Evolutionary conservation across 2,113 vertebrate genomes (phyloP).

Genomic region (Heptranchias perlo): DNA sequence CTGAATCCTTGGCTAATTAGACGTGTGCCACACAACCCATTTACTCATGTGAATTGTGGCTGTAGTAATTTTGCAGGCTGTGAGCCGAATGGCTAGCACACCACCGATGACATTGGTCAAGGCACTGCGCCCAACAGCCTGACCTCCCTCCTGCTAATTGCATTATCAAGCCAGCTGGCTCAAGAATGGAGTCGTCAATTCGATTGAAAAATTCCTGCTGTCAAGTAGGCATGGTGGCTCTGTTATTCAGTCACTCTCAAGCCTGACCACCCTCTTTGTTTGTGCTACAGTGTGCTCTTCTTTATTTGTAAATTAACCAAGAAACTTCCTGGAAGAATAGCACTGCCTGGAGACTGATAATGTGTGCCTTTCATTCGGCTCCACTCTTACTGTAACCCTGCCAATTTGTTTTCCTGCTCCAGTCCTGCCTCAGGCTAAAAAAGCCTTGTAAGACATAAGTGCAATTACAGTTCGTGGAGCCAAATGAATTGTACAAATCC

Average conservation of each 20-base stretch:
- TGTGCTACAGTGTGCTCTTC: constrained; percentile 67
- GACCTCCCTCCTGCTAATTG: constrained; percentile 85
- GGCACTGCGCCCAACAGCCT: constrained; percentile 67
- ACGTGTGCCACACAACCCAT: constrained; percentile 39
- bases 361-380: constrained; percentile 79
- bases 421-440: constrained; percentile 71
- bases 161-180: constrained; percentile 91
- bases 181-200: constrained; percentile 78
- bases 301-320: constrained; percentile 95
- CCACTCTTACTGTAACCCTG: constrained; percentile 64
- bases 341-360: constrained; percentile 78
- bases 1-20: constrained; percentile 15
- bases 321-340: constrained; percentile 82
- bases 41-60: constrained; percentile 48
- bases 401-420: constrained; percentile 83
- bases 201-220: constrained; percentile 85
- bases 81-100: constrained; percentile 56
- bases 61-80: constrained; percentile 47
- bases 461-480: constrained; percentile 84
- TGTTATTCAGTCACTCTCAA: constrained; percentile 69
- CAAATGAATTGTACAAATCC: constrained; percentile 82
- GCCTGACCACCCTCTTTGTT: constrained; percentile 67
- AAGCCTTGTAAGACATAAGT: constrained; percentile 75
- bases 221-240: constrained; percentile 65
- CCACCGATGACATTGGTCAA: constrained; percentile 58